Conservation (phyloP, 2,797 vertebrate species). For the Intellagama lesueurii region DNA sequence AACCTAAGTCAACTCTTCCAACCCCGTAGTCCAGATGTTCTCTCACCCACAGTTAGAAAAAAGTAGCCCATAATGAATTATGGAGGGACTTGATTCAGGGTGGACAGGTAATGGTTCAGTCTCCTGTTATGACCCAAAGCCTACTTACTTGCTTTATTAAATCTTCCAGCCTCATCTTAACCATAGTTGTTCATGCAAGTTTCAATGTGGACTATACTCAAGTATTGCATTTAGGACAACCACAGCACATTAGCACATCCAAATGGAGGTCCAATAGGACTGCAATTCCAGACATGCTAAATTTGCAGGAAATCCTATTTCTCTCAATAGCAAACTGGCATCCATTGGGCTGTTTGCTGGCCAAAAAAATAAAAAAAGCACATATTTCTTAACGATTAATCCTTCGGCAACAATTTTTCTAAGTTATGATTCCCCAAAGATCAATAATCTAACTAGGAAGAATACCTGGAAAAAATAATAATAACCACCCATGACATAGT, state of each 20-base stretch:
- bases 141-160: neutral
- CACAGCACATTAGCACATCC: neutral
- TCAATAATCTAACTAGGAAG: neutral
- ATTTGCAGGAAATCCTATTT: neutral
- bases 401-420: too few species aligned
- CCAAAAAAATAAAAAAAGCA: accelerated
- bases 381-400: neutral
- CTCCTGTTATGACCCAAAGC: neutral
- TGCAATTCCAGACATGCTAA: neutral
- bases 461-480: too few species aligned
- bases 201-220: neutral
- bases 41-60: neutral
- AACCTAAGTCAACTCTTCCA: neutral
- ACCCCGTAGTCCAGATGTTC: neutral
- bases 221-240: neutral
- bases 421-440: neutral
- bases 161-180: neutral
- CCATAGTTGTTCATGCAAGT: neutral
- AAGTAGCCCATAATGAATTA: neutral
- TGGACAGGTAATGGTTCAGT: neutral
- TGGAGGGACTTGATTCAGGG: neutral
- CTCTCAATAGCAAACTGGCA: neutral
- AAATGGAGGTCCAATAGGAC: neutral
- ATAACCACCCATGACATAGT: neutral
- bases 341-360: too few species aligned